Evolutionary conservation across 2,113 vertebrate genomes (phyloP).

Genomic region (Chamaetylas fuelleborni): DNA sequence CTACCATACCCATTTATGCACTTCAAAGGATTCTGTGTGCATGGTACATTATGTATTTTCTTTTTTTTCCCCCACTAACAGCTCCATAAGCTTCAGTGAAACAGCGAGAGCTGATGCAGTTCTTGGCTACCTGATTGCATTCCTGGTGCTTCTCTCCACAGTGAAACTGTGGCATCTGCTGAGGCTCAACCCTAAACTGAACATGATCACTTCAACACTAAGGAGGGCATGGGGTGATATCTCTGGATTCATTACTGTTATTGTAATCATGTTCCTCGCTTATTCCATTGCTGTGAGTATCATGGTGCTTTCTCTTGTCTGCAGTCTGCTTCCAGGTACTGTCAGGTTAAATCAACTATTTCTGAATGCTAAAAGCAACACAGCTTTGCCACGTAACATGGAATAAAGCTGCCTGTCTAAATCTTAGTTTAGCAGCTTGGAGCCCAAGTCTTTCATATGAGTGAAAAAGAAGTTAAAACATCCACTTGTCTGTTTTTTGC

Average conservation of each 20-base stretch:
- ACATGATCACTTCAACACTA: conserved; percentile 91
- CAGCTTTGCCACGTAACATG: not conserved
- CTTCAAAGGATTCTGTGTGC: not conserved
- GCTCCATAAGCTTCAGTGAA: conserved; percentile 87
- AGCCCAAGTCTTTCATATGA: not conserved
- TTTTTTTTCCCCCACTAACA: conserved; percentile 25
- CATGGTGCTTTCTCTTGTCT: not conserved
- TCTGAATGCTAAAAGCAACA: not conserved
- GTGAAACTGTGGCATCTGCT: conserved; percentile 94
- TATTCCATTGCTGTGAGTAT: conserved; percentile 89
- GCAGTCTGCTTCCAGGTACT: not conserved
- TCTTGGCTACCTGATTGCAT: conserved; percentile 91
- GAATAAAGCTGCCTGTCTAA: not conserved
- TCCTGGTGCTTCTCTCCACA: conserved; percentile 90
- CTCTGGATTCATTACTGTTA: conserved; percentile 87
- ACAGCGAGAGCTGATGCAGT: conserved; percentile 85
- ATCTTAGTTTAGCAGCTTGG: not conserved
- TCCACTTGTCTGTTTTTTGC: not conserved
- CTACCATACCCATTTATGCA: not conserved
- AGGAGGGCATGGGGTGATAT: conserved; percentile 91
- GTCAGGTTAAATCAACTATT: not conserved
- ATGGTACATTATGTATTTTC: not conserved
- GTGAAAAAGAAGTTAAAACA: not conserved
- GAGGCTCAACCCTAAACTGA: conserved; percentile 91
- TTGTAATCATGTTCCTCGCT: conserved; percentile 89